Conservation (phyloP, 2,888 invertebrate genomes). For the Seira ritae region DNA sequence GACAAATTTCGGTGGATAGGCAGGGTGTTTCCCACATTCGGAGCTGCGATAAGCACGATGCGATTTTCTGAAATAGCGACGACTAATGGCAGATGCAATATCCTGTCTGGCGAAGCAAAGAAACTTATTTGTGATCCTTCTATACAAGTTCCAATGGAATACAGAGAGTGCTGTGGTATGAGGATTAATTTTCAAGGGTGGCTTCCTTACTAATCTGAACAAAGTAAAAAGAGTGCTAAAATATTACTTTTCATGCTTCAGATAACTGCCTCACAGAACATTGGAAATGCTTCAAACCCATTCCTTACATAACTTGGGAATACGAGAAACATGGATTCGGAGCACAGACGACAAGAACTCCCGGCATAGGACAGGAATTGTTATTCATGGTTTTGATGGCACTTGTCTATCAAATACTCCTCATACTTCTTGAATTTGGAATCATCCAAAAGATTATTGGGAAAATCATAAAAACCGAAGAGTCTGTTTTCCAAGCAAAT, state of each 20-base stretch:
- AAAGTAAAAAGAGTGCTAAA: neutral
- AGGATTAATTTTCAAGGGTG: neutral
- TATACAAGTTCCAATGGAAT: slow-evolving; percentile 36
- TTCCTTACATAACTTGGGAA: slow-evolving; percentile 66
- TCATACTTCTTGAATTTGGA: slow-evolving; percentile 68
- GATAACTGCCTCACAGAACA: slow-evolving; percentile 56
- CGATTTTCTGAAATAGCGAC: slow-evolving; percentile 63
- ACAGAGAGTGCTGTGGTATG: slow-evolving; percentile 70
- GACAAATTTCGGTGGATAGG: slow-evolving; percentile 55
- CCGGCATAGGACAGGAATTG: slow-evolving; percentile 65
- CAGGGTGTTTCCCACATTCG: slow-evolving; percentile 70
- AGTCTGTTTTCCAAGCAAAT: slow-evolving; percentile 46
- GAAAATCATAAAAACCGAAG: slow-evolving; percentile 45
- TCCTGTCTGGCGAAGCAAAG: slow-evolving; percentile 59
- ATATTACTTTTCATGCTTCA: slow-evolving; percentile 13
- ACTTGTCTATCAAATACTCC: slow-evolving; percentile 52
- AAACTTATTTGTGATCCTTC: slow-evolving; percentile 65
- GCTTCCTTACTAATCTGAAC: neutral
- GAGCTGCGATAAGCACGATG: slow-evolving; percentile 67
- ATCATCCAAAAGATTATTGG: slow-evolving; percentile 56
- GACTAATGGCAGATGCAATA: slow-evolving; percentile 67
- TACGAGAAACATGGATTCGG: slow-evolving; percentile 35
- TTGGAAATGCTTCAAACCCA: slow-evolving; percentile 66
- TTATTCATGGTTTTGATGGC: slow-evolving; percentile 62
- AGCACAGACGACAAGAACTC: neutral